phyloP scores from a whole-genome alignment of 2,113 vertebrate genomes.

The Apus apus region DNA sequence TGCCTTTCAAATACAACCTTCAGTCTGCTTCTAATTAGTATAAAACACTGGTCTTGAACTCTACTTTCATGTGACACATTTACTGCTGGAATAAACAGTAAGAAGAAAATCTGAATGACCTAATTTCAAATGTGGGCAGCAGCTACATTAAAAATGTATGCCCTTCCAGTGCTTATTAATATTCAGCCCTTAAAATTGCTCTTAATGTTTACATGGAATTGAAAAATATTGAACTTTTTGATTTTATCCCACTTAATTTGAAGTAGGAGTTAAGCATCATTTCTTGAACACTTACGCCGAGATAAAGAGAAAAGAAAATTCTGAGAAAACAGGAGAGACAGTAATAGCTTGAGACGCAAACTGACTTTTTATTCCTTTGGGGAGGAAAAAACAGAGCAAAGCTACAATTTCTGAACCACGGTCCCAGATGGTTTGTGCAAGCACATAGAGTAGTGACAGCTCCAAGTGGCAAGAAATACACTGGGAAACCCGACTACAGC shows the following conservation, averaged over 20 bases:
- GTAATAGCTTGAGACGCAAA: background rate
- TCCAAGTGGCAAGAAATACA: background rate
- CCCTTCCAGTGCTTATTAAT: conserved; percentile 17
- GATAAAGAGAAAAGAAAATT: background rate
- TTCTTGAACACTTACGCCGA: background rate
- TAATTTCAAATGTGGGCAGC: conserved; percentile 50
- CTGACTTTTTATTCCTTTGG: conserved; percentile 13
- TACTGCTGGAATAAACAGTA: conserved; percentile 1
- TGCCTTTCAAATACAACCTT: background rate
- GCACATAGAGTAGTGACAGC: background rate
- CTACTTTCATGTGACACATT: background rate
- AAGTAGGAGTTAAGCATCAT: background rate
- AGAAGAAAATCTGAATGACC: conserved; percentile 47
- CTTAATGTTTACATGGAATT: background rate
- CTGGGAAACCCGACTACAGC: background rate
- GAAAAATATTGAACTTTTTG: background rate
- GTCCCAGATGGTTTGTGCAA: background rate
- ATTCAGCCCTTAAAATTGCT: conserved; percentile 17
- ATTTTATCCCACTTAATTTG: conserved; percentile 5
- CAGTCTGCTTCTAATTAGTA: background rate
- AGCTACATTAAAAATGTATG: conserved; percentile 66
- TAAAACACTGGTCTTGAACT: conserved; percentile 1
- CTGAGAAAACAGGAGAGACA: background rate
- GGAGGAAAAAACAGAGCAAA: background rate
- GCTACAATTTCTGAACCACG: background rate